phyloP scores from a whole-genome alignment of 2,888 invertebrate genomes.

The Lissocephala sabroskyi region DNA sequence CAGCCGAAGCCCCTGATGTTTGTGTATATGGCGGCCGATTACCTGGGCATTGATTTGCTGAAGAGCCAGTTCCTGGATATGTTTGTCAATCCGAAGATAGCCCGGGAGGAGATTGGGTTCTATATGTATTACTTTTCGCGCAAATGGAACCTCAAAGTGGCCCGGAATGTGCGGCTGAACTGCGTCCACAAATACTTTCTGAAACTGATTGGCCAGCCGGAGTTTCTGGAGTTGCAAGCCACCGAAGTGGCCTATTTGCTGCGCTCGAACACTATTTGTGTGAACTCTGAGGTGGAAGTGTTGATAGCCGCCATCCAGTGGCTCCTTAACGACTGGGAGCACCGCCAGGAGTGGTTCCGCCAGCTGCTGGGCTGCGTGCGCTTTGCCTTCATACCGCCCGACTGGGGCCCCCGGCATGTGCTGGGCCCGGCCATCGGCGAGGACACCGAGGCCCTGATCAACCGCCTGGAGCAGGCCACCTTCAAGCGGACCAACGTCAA shows the following conservation, averaged over 20 bases:
- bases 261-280: slow-evolving; percentile 17
- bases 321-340: slow-evolving; percentile 14
- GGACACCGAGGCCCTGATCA: slow-evolving; percentile 1
- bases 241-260: slow-evolving; percentile 10
- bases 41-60: slow-evolving; percentile 13
- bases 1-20: slow-evolving; percentile 13
- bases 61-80: slow-evolving; percentile 15
- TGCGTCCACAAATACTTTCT: slow-evolving; percentile 24
- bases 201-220: slow-evolving; percentile 9
- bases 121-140: slow-evolving; percentile 15
- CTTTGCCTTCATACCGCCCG: slow-evolving; percentile 19
- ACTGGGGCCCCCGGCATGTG: slow-evolving; percentile 12
- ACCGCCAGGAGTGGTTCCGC: background rate
- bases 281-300: slow-evolving; percentile 30
- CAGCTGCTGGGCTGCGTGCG: slow-evolving; percentile 10
- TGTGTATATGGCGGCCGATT: slow-evolving; percentile 18
- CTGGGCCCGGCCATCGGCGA: background rate
- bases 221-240: slow-evolving; percentile 13
- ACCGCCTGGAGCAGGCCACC: slow-evolving; percentile 1
- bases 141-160: slow-evolving; percentile 7
- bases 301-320: slow-evolving; percentile 15
- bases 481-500: background rate
- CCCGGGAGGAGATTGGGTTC: slow-evolving; percentile 29
- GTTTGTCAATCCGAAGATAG: slow-evolving; percentile 6
- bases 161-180: background rate